Conservation (phyloP, 1,140 invertebrate genomes). For the Drosophila pectinifera region DNA sequence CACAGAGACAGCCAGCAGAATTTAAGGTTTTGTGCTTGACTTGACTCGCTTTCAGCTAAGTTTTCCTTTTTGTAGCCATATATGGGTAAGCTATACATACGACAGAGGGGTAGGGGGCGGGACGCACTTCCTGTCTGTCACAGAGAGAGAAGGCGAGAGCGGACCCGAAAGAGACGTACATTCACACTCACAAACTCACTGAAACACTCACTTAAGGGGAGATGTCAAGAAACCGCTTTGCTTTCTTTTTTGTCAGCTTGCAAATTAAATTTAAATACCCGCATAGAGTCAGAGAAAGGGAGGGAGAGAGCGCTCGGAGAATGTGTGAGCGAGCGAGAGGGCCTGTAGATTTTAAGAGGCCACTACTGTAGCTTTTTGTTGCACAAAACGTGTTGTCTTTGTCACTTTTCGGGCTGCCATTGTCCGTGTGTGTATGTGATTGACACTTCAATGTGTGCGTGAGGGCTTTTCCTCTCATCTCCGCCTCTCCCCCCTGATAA, state of each 20-base stretch:
- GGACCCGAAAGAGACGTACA: slow-evolving; percentile 2
- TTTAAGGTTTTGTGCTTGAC: slow-evolving; percentile 45
- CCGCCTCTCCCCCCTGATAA: slow-evolving; percentile 3
- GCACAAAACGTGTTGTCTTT: slow-evolving; percentile 45
- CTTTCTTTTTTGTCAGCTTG: slow-evolving; percentile 76
- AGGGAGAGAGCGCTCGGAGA: slow-evolving; percentile 3
- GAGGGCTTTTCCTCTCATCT: slow-evolving; percentile 17
- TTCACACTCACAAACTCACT: slow-evolving; percentile 12
- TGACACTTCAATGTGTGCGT: slow-evolving; percentile 47
- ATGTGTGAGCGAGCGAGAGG: slow-evolving; percentile 14
- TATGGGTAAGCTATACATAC: slow-evolving; percentile 24
- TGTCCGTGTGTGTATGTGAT: slow-evolving; percentile 47
- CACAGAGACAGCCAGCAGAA: slow-evolving; percentile 27
- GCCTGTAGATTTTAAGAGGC: slow-evolving; percentile 34
- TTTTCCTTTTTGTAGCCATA: slow-evolving; percentile 46
- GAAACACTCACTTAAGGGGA: slow-evolving; percentile 39
- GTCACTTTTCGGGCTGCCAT: slow-evolving; percentile 45
- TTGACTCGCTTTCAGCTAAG: slow-evolving; percentile 48
- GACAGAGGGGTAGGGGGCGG: background rate
- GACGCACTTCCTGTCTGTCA: slow-evolving; percentile 60
- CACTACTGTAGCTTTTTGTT: slow-evolving; percentile 55
- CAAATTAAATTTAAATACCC: slow-evolving; percentile 79
- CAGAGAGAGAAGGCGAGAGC: slow-evolving; percentile 7
- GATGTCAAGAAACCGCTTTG: slow-evolving; percentile 70
- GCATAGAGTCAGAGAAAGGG: slow-evolving; percentile 45